Base-by-base conservation (phyloP, 2,113 vertebrate species). In the Cnemophilus loriae region DNA sequence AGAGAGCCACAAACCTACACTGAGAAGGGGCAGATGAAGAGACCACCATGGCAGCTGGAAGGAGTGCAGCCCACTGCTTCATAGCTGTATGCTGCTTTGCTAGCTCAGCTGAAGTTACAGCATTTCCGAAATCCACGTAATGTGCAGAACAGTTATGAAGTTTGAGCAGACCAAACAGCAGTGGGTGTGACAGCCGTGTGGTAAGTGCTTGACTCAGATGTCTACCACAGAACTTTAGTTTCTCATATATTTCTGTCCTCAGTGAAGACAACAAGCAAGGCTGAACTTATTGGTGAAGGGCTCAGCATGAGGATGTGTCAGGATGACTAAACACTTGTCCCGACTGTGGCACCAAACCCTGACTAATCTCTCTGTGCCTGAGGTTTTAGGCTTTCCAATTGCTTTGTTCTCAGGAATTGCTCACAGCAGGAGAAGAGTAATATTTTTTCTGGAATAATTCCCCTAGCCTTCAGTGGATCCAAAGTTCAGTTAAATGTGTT, bases 131-230 rank as follows among this genome's bases (percentile, higher is more conserved):
- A 74, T 59, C 82, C 73, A 46, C 16, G 3, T 64, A 84, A 80
- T 35, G 59, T 16, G 6, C 68, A 15, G 41, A 86, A 74, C 60
- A 95, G 90, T 57, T 90, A 86, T 86, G 90, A 88, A 80, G 47
- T 67, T 33, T 64, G 80, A 87, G 79, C 71, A 96, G 95, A 93
- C 85, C 82, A 55, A 96, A 90, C 21, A 90, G 59, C 64, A 89
- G 95, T 89, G 96, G 93, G 95, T 96, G 96, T 94, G 95, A 87
- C 80, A 89, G 76, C 53, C 3, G 0, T 93, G 90, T 87, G 95
- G 96, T 91, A 87, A 97, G 53, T n/a, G 59, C 52, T 95, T 95
- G 96, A 95, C 85, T 97, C 96, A 96, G 64, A 87, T 10, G 61
- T 71, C 88, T 94, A 50, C 96, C 93, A 79, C 92, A 92, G 83